Base-by-base conservation (phyloP, 2,888 invertebrate genomes). In the Acronicta aceris region DNA sequence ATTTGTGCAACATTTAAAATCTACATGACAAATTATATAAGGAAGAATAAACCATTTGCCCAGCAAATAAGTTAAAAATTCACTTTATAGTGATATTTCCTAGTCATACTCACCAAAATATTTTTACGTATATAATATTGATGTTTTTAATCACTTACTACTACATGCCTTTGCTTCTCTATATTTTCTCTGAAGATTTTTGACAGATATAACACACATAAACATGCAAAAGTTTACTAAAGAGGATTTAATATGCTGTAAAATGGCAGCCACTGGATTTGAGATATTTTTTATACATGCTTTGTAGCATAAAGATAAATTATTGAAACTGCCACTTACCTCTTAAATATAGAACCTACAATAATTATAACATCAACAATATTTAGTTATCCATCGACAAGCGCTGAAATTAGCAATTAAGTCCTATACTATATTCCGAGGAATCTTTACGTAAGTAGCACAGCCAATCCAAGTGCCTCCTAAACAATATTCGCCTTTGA, bases 1-100 rank as follows among this genome's bases (percentile, higher is more conserved):
- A 63, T 55, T 58, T 59, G 78, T 71, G 76, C 78, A 71, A 58
- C 65, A 59, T 59, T 65, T 65, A 57, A 65, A 63, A 54, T 52
- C 78, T 75, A 75, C 55, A 45, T 27, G 45, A 52, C 59, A 63
- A 65, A 66, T 49, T 5, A n/a, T 41, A 50, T 49, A 65, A 53
- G 9, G 45, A 60, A 54, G 50, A 50, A 59, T 40, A 45, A 51
- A 53, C 69, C 9, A 45, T 59, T 51, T 46, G 52, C 13, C 51
- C 42, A 56, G 68, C 64, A 65, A 75, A 71, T 58, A 58, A 71
- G 62, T 55, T 30, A 40, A 52, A 36, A 45, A 10, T 53, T 42
- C 67, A 71, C 42, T 46, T n/a, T n/a, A n/a, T 40, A 71, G 45
- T 45, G 16, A 48, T 1, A 53, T 30, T 49, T 33, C 67, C 66